These are phyloP conservation scores for Caenorhabditis sp. DNA, from an alignment of 2,888 invertebrate genomes.

Conservation along the genomic window DNA sequence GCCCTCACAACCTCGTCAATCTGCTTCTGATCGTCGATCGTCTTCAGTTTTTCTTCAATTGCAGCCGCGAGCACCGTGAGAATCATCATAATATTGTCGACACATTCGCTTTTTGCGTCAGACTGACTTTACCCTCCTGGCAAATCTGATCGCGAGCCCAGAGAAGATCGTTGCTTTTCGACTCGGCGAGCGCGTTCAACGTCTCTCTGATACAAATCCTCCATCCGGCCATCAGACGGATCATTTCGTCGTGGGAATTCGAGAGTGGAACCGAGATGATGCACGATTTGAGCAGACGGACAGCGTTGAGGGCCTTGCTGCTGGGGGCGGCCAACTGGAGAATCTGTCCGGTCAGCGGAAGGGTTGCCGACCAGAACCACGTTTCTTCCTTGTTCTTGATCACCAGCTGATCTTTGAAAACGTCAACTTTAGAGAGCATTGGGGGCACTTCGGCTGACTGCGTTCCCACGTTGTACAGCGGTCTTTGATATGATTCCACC, in stretches of 20 bases:
- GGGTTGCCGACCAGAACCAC: constrained; percentile 44
- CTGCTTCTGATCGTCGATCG: constrained; percentile 15
- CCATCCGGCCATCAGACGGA: constrained; percentile 33
- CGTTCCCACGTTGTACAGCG: constrained; percentile 19
- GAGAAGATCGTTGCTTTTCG: constrained; percentile 30
- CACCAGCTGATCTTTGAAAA: constrained; percentile 19
- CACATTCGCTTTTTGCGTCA: constrained; percentile 31
- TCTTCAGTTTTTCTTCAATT: constrained; percentile 19
- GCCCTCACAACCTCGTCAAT: neutral
- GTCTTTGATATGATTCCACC: constrained; percentile 25
- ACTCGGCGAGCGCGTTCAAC: constrained; percentile 6
- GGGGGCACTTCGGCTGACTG: constrained; percentile 9
- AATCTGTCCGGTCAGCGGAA: constrained; percentile 25
- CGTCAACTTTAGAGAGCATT: constrained; percentile 22
- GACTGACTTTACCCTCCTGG: constrained; percentile 12
- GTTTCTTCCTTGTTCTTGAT: constrained; percentile 18
- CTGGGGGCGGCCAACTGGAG: constrained; percentile 20
- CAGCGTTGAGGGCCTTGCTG: constrained; percentile 4
- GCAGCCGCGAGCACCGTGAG: constrained; percentile 21
- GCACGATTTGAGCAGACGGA: constrained; percentile 19
- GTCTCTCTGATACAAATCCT: constrained; percentile 28
- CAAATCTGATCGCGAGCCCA: constrained; percentile 43
- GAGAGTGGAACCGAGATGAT: constrained; percentile 11
- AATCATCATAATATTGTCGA: constrained; percentile 51
- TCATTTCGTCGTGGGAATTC: constrained; percentile 9